Percentiles rank a stretch among this genome's conserved stretches.
These are phyloP conservation scores for Drepanosiphum platanoidis DNA, from an alignment of 2,888 invertebrate species.

Conservation along the genomic window DNA sequence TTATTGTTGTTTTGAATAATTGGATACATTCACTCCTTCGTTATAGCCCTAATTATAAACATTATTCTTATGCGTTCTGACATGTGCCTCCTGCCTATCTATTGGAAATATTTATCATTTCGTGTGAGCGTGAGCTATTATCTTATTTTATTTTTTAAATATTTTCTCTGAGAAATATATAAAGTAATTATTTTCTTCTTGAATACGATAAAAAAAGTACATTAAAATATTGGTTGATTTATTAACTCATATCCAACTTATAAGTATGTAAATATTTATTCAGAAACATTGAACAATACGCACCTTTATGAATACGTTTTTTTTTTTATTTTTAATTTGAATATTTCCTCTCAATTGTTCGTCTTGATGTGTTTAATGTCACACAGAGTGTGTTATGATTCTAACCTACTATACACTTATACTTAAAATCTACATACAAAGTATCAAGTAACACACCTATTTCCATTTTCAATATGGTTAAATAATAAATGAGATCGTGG, in stretches of 20 bases:
- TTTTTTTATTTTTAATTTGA: neutral
- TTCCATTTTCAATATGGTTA: no score
- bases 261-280: neutral
- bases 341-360: neutral
- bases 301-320: neutral
- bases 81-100: neutral
- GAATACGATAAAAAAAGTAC: no score
- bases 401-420: no score
- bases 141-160: neutral
- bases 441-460: no score
- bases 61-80: conserved; percentile 15
- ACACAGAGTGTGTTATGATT: no score
- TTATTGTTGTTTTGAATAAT: conserved; percentile 38
- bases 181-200: no score
- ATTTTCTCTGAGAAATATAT: no score
- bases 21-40: conserved; percentile 3
- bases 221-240: no score
- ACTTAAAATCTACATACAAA: no score
- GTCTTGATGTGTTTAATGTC: neutral
- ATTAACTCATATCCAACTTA: no score
- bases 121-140: neutral
- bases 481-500: no score
- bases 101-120: conserved; percentile 30
- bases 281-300: neutral
- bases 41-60: conserved; percentile 21